phyloP scores from a whole-genome alignment of 2,113 vertebrate species.

The Odocoileus virginianus region DNA sequence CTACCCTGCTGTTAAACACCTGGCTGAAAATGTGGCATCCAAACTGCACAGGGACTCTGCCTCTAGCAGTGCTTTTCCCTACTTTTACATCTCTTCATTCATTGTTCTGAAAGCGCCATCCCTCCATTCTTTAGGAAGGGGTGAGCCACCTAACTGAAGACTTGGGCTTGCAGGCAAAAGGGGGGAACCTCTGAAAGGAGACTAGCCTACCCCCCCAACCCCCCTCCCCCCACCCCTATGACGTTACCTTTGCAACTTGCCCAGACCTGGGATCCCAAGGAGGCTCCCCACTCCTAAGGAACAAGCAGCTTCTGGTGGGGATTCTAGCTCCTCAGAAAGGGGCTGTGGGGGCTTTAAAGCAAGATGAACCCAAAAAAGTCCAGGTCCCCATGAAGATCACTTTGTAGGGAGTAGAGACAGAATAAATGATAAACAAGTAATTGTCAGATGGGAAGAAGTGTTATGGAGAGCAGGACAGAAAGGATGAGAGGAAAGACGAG shows the following conservation, averaged over 20 bases:
- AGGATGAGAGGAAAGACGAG: not conserved
- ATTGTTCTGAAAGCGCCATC: not conserved
- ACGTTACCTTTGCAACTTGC: not conserved
- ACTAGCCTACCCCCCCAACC: fast-evolving
- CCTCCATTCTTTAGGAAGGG: not conserved
- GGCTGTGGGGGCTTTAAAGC: not conserved
- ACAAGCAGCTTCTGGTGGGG: not conserved
- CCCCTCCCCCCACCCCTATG: fast-evolving
- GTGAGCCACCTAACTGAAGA: not conserved
- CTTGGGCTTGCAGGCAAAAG: not conserved
- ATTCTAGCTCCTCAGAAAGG: not conserved
- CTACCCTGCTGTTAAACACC: not conserved
- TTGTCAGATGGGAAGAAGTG: not conserved
- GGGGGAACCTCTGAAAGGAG: not conserved
- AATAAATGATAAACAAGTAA: not conserved
- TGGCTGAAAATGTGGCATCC: not conserved
- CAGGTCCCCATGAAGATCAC: not conserved
- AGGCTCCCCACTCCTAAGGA: not conserved
- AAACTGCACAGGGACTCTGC: not conserved
- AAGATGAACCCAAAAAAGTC: not conserved
- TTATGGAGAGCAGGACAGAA: not conserved
- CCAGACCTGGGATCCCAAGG: not conserved
- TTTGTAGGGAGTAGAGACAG: not conserved
- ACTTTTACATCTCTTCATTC: not conserved
- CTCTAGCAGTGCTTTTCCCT: not conserved